Evolutionary conservation across 2,797 vertebrate species (phyloP), one percentile per base, ranked within the genome.

Genomic region (Helicolenus hilgendorfi): DNA sequence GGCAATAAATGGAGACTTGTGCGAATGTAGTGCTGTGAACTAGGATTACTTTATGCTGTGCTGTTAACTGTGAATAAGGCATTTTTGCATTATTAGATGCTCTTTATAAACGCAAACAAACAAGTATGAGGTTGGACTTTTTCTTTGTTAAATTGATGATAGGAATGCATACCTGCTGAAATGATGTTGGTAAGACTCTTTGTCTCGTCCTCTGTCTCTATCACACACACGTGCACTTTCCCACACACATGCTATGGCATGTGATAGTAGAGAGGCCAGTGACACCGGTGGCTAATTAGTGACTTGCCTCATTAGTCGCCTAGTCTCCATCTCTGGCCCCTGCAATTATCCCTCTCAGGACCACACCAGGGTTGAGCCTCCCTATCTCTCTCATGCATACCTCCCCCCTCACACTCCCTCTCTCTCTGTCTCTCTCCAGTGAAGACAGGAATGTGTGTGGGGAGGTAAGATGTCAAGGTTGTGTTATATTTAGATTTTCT

Each of bases 201-300:
- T 24, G 5, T 77, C 63, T 80, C 45, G 31, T 60, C 20, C 13
- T 67, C 27, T 49, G 7, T 33, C 18, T 26, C 45, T 26, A 27
- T 59, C 73, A 62, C 71, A 72, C 63, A 60, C 72, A 72, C 77
- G 65, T 4, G 49, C 78, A 45, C 41, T 18, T 15, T 18, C 36
- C 7, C 68, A 74, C 67, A 60, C 72, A 72, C 77, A 71, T 4
- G 49, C 78, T 22, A 63, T 58, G 36, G 33, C 72, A 88, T 76
- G 78, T 90, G 77, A 88, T 26, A 85, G 87, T 72, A 93, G 71
- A 92, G 86, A 92, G 93, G 89, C 93, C 89, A 90, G 22, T 86
- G 91, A 96, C 95, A 96, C 92, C 82, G 75, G 59, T 79, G 85
- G 91, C 93, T 97, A 97, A 97, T 97, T 97, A 95, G 93, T 86